Base-by-base conservation (phyloP, 2,888 invertebrate genomes). In the Maniola hyperantus region DNA sequence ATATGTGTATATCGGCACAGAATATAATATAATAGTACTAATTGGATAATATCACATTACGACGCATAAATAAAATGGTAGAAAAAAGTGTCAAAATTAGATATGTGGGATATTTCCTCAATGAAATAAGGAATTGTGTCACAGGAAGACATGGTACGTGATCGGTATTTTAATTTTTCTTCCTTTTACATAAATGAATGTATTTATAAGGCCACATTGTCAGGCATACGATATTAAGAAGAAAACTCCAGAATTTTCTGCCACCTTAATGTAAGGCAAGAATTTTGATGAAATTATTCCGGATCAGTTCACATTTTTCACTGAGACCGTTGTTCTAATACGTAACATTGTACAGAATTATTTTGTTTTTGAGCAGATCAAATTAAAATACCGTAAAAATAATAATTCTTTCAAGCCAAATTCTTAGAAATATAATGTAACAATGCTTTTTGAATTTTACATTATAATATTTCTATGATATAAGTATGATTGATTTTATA, bases 271-370 rank as follows among this genome's bases (percentile, higher is more conserved):
- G 33, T 13, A 53, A 33, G 26, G 26, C 51, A 53, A 53, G 51
- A 53, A 53, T 53, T 53, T 53, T 53, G 51, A 53, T 53, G 11
- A 53, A 53, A 13, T 53, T 53, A 13, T 46, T 8, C 8, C 18
- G 13, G 13, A 51, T 51, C 7, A n/a, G 13, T 39, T 11, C n/a
- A 33, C 33, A 26, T 53, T 33, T 53, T 53, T 33, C 26, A 33
- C 6, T 53, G 51, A 33, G 11, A 53, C 33, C 33, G 33, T 53
- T 53, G n/a, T 33, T 33, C 13, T 53, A 33, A 53, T 13, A n/a
- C 26, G 51, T 53, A n/a, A 33, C 51, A 11, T n/a, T 53, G 33
- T 33, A 33, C 7, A 7, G 48, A 48, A 48, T 51, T 13, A 51
- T 51, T 13, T 11, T 10, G 10, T 51, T 20, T n/a, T 15, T 8